Conservation (phyloP, 2,113 vertebrate species). For the Hucho hucho region DNA sequence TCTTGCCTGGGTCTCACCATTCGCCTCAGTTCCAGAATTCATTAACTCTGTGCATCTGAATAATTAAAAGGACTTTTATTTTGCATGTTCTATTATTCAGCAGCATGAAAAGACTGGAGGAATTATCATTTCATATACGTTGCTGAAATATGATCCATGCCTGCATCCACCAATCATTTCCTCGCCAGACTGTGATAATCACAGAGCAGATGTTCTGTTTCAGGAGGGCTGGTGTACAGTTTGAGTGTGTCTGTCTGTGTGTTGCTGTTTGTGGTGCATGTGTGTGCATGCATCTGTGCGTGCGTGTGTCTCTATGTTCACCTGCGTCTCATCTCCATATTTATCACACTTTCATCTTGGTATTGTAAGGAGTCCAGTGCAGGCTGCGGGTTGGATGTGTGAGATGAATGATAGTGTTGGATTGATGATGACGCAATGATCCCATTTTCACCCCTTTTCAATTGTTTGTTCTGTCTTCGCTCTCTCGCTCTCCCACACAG, state of each 20-base stretch:
- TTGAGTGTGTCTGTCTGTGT: background rate
- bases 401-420: conserved; percentile 18
- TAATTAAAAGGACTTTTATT: conserved; percentile 59
- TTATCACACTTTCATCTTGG: conserved; percentile 19
- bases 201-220: conserved; percentile 51
- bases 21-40: conserved; percentile 11
- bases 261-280: background rate
- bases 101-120: conserved; percentile 14
- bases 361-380: conserved; percentile 15
- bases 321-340: conserved; percentile 7
- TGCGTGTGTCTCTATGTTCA: conserved; percentile 14
- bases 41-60: conserved; percentile 40
- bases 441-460: background rate
- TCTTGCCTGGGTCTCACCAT: background rate
- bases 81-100: conserved; percentile 51
- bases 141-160: conserved; percentile 34
- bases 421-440: conserved; percentile 7
- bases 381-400: conserved; percentile 9
- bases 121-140: conserved; percentile 32
- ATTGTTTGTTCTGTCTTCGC: conserved; percentile 16
- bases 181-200: conserved; percentile 49
- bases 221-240: no score
- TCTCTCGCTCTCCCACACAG: conserved; percentile 19
- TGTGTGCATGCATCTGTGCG: background rate
- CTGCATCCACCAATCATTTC: conserved; percentile 25